Conservation (phyloP, 2,797 vertebrate species). For the Numenius phaeopus region DNA sequence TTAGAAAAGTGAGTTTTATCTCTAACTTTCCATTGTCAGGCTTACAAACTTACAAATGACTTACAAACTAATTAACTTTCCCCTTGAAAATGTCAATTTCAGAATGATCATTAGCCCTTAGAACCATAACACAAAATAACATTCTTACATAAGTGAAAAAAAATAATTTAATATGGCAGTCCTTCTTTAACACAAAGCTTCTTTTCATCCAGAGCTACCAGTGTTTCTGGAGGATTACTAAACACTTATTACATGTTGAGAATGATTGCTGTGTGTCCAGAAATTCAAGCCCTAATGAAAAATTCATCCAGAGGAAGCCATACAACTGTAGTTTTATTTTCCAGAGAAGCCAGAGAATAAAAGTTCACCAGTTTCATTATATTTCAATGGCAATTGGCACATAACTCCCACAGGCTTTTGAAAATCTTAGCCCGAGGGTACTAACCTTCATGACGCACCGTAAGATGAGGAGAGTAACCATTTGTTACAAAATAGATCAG, state of each 20-base stretch:
- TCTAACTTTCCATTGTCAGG: not conserved
- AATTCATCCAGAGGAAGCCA: not conserved
- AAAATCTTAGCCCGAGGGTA: not conserved
- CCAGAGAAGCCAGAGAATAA: not conserved
- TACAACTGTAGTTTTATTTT: not conserved
- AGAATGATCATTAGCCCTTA: not conserved
- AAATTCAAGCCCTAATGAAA: constrained; percentile 28
- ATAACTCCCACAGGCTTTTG: not conserved
- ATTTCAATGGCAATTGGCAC: not conserved
- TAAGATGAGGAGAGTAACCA: not conserved
- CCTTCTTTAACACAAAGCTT: constrained; percentile 18
- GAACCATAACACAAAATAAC: not conserved
- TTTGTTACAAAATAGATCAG: not conserved
- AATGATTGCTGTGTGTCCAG: constrained; percentile 14
- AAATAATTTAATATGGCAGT: not conserved
- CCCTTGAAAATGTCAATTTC: not conserved
- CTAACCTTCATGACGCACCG: not conserved
- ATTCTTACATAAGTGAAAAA: not conserved
- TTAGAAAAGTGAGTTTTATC: not conserved
- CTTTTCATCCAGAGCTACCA: constrained; percentile 8
- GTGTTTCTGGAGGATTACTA: not conserved
- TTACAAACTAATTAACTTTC: constrained; percentile 35
- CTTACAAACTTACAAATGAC: not conserved
- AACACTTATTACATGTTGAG: not conserved
- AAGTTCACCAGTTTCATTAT: not conserved